Percentiles rank a stretch among this genome's conserved stretches.
Evolutionary conservation across 92 coral and sea anemone genomes (phyloP).

Genomic region (Ricordea florida): DNA sequence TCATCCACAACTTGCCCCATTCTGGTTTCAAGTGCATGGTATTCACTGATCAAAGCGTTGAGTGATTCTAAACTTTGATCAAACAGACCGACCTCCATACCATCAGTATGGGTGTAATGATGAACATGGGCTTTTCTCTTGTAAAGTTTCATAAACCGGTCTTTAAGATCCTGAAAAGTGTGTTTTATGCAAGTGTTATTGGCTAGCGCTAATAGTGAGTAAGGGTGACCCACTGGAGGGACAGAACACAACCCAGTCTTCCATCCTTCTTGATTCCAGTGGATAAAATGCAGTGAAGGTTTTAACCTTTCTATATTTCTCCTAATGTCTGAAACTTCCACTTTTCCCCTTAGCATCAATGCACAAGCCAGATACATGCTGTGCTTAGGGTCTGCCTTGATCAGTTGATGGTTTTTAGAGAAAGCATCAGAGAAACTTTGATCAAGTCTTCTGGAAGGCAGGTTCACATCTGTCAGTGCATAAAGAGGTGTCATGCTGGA

Average conservation of each 20-base stretch:
- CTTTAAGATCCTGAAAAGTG: conserved; percentile 83
- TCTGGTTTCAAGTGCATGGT: conserved; percentile 61
- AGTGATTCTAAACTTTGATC: conserved; percentile 86
- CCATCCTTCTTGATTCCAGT: conserved; percentile 99
- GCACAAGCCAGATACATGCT: conserved; percentile 96
- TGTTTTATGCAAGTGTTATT: conserved; percentile 94
- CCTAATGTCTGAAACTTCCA: conserved; percentile 90
- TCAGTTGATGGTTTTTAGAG: conserved; percentile 92
- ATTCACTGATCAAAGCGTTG: conserved; percentile 76
- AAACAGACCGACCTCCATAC: conserved; percentile 81
- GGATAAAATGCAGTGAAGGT: conserved; percentile 86
- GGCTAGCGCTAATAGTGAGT: conserved; percentile 86
- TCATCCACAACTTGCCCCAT: conserved; percentile 63
- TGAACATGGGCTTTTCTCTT: conserved; percentile 95
- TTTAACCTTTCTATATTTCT: conserved; percentile 94
- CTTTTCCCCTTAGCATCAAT: conserved; percentile 91
- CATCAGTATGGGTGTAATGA: conserved; percentile 87
- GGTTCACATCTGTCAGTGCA: conserved; percentile 80
- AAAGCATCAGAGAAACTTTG: conserved; percentile 97
- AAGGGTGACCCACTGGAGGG: conserved; percentile 95
- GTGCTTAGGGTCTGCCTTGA: conserved; percentile 95
- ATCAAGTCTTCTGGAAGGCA: conserved; percentile 91
- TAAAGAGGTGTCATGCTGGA: conserved; percentile 96
- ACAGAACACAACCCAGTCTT: conserved; percentile 96
- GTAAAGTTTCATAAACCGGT: conserved; percentile 87